Base-by-base conservation (phyloP, 2,113 vertebrate species). In the Camelus bactrianus region DNA sequence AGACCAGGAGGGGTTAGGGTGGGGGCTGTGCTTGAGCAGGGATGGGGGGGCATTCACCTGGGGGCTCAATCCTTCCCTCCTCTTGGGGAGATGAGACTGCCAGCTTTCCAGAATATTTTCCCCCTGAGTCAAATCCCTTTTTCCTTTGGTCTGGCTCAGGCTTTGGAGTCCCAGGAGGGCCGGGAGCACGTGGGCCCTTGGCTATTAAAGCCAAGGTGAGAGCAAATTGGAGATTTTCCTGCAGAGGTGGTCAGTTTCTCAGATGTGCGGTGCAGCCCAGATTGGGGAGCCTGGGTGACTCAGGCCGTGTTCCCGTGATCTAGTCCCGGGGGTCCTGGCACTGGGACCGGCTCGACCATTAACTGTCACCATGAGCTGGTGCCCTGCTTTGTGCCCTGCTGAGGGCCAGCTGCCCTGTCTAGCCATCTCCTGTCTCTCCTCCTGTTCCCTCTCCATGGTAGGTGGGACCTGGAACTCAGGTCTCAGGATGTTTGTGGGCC, bases 101-200 rank as follows among this genome's bases (percentile, higher is more conserved):
- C 79, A 30, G 58, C 52, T 67, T 76, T 75, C 60, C 10, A 15
- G 87, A 77, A 28, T 9, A 6, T 42, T 75, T 60, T 4, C 12
- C 56, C 5, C 32, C 32, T 0, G 8, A 22, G 15, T 73, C 64
- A 30, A 1, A 30, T 35, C 65, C 89, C 56, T 65, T 54, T 56
- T 46, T 30, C 32, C 46, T 62, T 35, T 0, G 6, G 62, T 56
- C 77, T 73, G 93, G 50, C 35, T 77, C 48, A 13, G 54, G 38
- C 77, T 16, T 50, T 6, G 5, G 28, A 1, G 10, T 67, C 80
- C 79, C 26, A 4, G 4, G 56, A 60, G 38, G 42, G 32, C 8
- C 1, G 0, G 77, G 42, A 42, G n/a, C 26, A 16, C 0, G 2
- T 62, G 72, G 52, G 26, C 24, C 6, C 0, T 11, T 2, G 52